Conservation (phyloP, 2,113 vertebrate species). For the Rhombomys opimus region DNA sequence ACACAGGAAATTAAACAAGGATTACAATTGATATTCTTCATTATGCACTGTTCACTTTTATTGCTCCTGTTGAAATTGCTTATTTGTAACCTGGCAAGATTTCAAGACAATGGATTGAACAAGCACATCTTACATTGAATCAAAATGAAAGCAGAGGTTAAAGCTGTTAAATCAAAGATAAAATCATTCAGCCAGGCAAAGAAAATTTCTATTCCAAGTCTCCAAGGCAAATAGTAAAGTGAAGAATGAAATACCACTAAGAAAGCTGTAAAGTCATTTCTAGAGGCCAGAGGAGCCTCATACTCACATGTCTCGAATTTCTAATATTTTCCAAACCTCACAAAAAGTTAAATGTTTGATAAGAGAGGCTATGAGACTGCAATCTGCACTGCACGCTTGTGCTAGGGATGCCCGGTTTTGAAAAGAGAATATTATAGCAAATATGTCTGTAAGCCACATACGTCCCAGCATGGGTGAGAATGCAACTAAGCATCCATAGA, state of each 20-base stretch:
- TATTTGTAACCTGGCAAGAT: slow-evolving; percentile 67
- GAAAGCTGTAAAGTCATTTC: slow-evolving; percentile 30
- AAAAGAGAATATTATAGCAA: not conserved
- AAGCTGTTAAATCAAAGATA: slow-evolving; percentile 69
- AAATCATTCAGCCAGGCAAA: slow-evolving; percentile 65
- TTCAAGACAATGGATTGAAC: slow-evolving; percentile 66
- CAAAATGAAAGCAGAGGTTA: slow-evolving; percentile 70
- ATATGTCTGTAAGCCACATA: not conserved
- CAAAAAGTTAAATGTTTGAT: slow-evolving; percentile 22
- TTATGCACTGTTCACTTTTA: slow-evolving; percentile 69
- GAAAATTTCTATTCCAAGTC: slow-evolving; percentile 49
- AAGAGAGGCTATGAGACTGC: not conserved
- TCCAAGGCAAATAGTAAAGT: slow-evolving; percentile 51
- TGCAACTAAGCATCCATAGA: not conserved
- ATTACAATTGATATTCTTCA: slow-evolving; percentile 48
- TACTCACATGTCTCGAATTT: not conserved
- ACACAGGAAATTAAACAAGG: slow-evolving; percentile 37
- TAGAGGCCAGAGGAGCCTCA: not conserved
- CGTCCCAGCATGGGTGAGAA: not conserved
- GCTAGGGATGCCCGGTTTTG: not conserved
- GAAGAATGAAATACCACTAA: slow-evolving; percentile 7
- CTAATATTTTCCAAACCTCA: slow-evolving; percentile 31
- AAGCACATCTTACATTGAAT: slow-evolving; percentile 66
- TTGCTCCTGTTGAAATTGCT: slow-evolving; percentile 68
- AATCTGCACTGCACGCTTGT: not conserved